Evolutionary conservation across 2,888 invertebrate species (phyloP), one percentile per base, ranked within the genome.

Genomic region (Catocala sponsa): DNA sequence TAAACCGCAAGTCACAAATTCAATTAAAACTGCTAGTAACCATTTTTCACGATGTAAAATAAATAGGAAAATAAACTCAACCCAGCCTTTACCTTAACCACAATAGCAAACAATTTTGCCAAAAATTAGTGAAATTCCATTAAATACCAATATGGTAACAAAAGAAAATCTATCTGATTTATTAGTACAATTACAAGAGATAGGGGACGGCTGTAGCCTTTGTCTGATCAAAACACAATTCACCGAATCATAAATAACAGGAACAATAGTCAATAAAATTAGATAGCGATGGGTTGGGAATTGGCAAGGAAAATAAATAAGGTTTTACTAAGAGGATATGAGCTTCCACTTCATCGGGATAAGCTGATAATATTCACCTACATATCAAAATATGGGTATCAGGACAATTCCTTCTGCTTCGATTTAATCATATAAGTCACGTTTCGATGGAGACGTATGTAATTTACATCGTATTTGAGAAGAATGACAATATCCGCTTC

Each of bases 211-310:
- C 83, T 82, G 79, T 76, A 80, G 78, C 89, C 83, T 86, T 92
- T 92, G 91, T 91, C 85, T 88, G 91, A 90, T 89, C 89, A 84
- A 86, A 90, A 88, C 86, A 88, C 88, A 91, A 90, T 91, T 89
- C 87, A 79, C 83, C 83, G 87, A 88, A 87, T 91, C 90, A 91
- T 92, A 92, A 92, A 92, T 91, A 90, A 88, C 86, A 85, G 84
- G 90, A 91, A 91, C 91, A 92, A 92, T 91, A 89, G 87, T 87
- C 91, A 89, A 91, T 91, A 91, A 92, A 92, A 90, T 90, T 90
- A 91, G 87, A 89, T 90, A 85, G 82, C 83, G 81, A 84, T 84
- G 84, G 85, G 76, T 82, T 81, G 81, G 83, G 85, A 88, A 87
- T 86, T 86, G 87, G 80, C 80, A 80, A 83, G 81, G 84, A 85